Conservation (phyloP, 2,113 vertebrate species). For the Chamaea fasciata region DNA sequence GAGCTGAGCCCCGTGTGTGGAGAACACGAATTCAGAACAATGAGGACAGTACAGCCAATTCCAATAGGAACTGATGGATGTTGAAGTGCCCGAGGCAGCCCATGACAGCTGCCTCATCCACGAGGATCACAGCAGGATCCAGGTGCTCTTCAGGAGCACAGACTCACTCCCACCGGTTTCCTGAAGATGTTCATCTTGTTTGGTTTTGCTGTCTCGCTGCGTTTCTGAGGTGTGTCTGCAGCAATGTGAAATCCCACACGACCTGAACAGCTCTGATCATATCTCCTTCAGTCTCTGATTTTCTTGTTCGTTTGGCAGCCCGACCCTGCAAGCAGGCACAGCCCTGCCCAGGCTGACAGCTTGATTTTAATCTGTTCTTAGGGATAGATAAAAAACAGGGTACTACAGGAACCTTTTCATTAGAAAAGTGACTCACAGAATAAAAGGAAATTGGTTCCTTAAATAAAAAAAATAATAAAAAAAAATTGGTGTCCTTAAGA, state of each 20-base stretch:
- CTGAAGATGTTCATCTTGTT: neutral
- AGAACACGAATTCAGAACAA: neutral
- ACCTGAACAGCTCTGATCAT: neutral
- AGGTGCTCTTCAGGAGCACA: neutral
- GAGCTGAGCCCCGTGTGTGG: neutral
- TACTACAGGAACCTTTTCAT: neutral
- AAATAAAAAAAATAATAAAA: neutral
- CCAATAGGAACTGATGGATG: fast-evolving
- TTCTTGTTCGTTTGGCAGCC: neutral
- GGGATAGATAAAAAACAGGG: neutral
- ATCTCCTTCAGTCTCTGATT: neutral
- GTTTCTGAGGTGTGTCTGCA: neutral
- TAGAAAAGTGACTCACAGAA: neutral
- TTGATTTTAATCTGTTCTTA: neutral
- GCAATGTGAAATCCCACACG: neutral
- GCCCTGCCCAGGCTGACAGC: neutral
- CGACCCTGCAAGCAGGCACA: neutral
- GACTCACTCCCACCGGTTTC: neutral
- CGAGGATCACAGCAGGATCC: fast-evolving
- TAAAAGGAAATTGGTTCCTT: neutral
- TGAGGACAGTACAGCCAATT: neutral
- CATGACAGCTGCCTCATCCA: neutral
- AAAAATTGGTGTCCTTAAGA: neutral
- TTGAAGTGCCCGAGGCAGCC: neutral
- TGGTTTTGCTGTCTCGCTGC: neutral